Conservation (phyloP, 2,113 vertebrate genomes). For the Osmerus eperlanus region DNA sequence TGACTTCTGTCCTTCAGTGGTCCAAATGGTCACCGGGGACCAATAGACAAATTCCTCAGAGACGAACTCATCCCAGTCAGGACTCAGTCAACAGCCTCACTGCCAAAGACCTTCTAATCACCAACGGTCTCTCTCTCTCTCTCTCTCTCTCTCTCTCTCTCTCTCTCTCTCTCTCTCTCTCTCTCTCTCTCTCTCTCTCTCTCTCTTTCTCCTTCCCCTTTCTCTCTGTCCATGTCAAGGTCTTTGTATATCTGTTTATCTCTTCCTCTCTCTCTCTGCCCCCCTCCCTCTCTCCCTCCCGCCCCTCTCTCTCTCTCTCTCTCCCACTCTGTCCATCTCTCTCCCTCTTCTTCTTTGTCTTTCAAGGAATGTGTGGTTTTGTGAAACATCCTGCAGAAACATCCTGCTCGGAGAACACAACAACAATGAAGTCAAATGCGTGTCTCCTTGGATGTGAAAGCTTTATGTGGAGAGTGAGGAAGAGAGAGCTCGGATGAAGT, state of each 20-base stretch:
- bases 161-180: no score
- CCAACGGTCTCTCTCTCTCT: neutral
- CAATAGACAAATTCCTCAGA: neutral
- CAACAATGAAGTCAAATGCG: neutral
- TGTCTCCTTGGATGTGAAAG: no score
- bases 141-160: no score
- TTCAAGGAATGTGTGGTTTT: neutral
- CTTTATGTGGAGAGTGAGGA: no score
- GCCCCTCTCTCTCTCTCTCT: neutral
- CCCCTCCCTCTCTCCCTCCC: neutral
- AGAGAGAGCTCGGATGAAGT: no score
- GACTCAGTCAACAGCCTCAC: no score
- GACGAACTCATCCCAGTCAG: neutral
- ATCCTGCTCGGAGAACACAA: neutral
- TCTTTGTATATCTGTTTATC: no score
- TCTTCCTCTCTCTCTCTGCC: no score
- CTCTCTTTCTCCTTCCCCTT: neutral
- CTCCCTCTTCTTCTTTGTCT: neutral
- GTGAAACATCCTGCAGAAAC: neutral
- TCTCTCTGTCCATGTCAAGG: constrained; percentile 15
- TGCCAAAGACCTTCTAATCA: neutral
- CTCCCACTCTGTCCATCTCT: neutral
- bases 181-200: no score
- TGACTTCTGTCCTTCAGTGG: neutral
- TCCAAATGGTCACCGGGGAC: neutral